Percentiles rank a stretch among this genome's conserved stretches.
Conservation (phyloP, 2,113 vertebrate genomes). For the Rallus limicola region DNA sequence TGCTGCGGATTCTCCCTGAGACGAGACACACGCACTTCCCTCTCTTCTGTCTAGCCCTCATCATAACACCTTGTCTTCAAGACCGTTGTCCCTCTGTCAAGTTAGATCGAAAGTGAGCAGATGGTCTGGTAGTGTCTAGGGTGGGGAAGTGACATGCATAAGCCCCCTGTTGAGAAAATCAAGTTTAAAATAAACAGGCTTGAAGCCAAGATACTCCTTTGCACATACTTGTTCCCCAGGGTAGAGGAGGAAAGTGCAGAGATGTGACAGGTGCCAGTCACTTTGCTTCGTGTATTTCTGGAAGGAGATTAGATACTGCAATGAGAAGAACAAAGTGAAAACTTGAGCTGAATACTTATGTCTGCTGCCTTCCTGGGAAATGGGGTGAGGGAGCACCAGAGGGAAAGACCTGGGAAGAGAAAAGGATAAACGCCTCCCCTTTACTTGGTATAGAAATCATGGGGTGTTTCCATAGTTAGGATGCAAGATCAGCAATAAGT, state of each 20-base stretch:
- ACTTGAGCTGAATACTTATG: background rate
- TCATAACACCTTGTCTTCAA: background rate
- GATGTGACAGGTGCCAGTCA: constrained; percentile 18
- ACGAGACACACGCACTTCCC: background rate
- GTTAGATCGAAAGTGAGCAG: constrained; percentile 3
- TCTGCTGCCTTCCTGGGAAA: background rate
- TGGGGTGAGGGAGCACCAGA: rapidly evolving
- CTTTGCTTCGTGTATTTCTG: background rate
- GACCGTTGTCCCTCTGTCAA: background rate
- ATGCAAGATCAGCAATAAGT: background rate
- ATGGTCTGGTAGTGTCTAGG: background rate
- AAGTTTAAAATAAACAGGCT: constrained; percentile 25
- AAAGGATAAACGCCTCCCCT: background rate
- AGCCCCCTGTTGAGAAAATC: background rate
- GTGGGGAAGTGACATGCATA: background rate
- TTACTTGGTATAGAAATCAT: background rate
- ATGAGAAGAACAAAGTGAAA: background rate
- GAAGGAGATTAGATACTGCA: background rate
- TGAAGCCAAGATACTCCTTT: constrained; percentile 39
- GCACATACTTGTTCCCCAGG: background rate
- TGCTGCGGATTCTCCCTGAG: background rate
- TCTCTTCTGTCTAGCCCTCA: background rate
- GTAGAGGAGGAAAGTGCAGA: background rate
- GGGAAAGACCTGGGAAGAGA: background rate
- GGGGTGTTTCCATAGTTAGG: background rate